Percentiles rank a stretch among this genome's conserved stretches.
Conservation (phyloP, 2,888 invertebrate species). For the Argyresthia goedartella region DNA sequence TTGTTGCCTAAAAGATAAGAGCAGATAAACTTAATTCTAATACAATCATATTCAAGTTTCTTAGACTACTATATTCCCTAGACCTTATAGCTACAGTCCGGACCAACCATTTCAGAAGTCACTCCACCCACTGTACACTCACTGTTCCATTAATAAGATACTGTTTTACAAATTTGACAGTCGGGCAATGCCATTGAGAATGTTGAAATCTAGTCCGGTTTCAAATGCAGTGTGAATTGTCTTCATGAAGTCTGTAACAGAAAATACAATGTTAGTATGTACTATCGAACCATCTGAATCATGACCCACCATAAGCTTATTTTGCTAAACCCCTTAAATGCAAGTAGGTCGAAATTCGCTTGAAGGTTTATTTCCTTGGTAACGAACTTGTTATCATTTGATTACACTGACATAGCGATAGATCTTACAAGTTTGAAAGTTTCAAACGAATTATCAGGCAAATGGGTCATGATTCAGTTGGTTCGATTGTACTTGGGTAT, state of each 20-base stretch:
- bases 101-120: slow-evolving; percentile 51
- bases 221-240: slow-evolving; percentile 54
- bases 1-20: slow-evolving; percentile 35
- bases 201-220: slow-evolving; percentile 41
- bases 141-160: slow-evolving; percentile 37
- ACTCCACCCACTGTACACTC: slow-evolving; percentile 51
- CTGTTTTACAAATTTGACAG: slow-evolving; percentile 38
- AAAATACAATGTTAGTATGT: not conserved
- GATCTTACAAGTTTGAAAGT: no score
- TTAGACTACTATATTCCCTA: slow-evolving; percentile 53
- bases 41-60: slow-evolving; percentile 62
- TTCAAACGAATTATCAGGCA: no score
- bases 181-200: slow-evolving; percentile 45
- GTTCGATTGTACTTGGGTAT: no score
- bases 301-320: no score
- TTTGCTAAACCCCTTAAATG: no score
- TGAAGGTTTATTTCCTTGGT: no score
- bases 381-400: no score
- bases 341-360: no score
- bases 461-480: no score
- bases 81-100: slow-evolving; percentile 55
- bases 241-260: slow-evolving; percentile 10
- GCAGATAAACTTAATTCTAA: slow-evolving; percentile 58
- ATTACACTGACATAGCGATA: no score
- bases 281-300: no score